Evolutionary conservation across 1,140 invertebrate species (phyloP).

Genomic region (Psilanteris sp.): DNA sequence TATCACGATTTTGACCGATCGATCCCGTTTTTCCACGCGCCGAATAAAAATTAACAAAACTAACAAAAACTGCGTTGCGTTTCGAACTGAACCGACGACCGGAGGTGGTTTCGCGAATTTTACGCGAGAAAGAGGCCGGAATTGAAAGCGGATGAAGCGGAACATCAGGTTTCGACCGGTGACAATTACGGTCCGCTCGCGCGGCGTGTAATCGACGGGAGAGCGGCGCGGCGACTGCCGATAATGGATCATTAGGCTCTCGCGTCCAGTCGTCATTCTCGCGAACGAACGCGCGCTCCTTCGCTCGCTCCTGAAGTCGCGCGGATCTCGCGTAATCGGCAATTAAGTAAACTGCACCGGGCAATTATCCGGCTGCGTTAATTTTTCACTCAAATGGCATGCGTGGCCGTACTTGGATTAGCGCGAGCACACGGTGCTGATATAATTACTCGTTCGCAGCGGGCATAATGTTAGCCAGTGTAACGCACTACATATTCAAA

Average conservation of each 20-base stretch:
- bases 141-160: constrained; percentile 17
- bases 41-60: no score
- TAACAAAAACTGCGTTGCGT: no score
- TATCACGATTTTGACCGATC: no score
- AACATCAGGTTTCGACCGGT: constrained; percentile 47
- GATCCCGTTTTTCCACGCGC: no score
- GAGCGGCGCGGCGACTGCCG: constrained; percentile 27
- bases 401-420: constrained; percentile 36
- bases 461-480: constrained; percentile 42
- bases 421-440: constrained; percentile 53
- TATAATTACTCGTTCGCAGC: constrained; percentile 59
- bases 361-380: constrained; percentile 56
- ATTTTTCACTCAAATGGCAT: constrained; percentile 59
- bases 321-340: constrained; percentile 48
- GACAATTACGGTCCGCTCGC: constrained; percentile 41
- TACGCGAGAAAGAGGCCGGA: no score
- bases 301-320: constrained; percentile 40
- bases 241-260: constrained; percentile 54
- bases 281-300: constrained; percentile 33
- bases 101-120: no score
- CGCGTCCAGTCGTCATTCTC: constrained; percentile 37
- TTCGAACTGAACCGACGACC: no score
- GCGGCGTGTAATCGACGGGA: constrained; percentile 35
- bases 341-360: constrained; percentile 49
- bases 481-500: constrained; percentile 68